phyloP scores from a whole-genome alignment of 2,888 invertebrate species.

The Tortricodes alternella region DNA sequence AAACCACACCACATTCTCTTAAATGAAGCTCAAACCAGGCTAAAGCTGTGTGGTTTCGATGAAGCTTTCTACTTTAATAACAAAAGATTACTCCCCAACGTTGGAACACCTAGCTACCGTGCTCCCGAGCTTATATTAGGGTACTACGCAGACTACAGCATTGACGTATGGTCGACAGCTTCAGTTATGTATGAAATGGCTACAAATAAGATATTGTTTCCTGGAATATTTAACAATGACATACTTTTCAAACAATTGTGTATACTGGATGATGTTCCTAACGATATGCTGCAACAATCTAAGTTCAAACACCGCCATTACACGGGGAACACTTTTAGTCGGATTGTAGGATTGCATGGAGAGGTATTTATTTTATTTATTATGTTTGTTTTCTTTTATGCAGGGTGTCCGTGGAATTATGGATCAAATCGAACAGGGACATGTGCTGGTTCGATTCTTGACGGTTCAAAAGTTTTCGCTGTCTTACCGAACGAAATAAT shows the following conservation, averaged over 20 bases:
- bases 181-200: conserved; percentile 61
- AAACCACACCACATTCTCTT: conserved; percentile 61
- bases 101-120: conserved; percentile 51
- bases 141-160: conserved; percentile 43
- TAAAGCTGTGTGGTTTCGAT: conserved; percentile 67
- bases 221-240: conserved; percentile 46
- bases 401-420: too few relatives aligned
- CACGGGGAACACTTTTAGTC: conserved; percentile 40
- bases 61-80: conserved; percentile 36
- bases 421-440: too few relatives aligned
- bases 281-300: conserved; percentile 46
- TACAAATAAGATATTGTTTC: conserved; percentile 46
- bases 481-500: too few relatives aligned
- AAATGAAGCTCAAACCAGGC: conserved; percentile 38
- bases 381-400: not conserved
- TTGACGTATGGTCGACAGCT: conserved; percentile 65
- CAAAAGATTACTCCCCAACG: conserved; percentile 34
- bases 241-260: conserved; percentile 55
- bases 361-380: conserved; percentile 35
- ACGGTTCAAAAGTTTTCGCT: too few relatives aligned
- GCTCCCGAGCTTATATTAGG: conserved; percentile 66
- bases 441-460: too few relatives aligned
- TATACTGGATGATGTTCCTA: conserved; percentile 46
- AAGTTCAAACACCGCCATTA: conserved; percentile 43
- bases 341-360: conserved; percentile 27